Evolutionary conservation across 37 sponge, comb jelly and placozoan species (phyloP).

Genomic region (Crambe crambe): DNA sequence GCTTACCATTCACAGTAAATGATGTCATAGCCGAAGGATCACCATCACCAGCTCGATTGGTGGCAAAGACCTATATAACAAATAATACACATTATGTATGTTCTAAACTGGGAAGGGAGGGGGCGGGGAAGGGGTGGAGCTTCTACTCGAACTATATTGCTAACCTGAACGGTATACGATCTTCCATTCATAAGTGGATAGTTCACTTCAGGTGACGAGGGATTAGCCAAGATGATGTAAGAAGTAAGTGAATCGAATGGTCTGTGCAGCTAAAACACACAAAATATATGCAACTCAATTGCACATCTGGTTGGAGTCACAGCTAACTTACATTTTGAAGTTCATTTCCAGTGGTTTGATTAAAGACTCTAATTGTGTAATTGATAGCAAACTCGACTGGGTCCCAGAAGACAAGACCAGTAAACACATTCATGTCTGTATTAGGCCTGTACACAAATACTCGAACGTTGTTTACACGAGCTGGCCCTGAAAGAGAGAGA

Average conservation of each 20-base stretch:
- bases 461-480: conserved; percentile 29
- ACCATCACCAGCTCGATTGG: conserved; percentile 1
- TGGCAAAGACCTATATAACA: neutral
- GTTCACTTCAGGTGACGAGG: neutral
- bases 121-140: no score
- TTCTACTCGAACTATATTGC: neutral
- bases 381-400: neutral
- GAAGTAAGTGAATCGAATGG: no score
- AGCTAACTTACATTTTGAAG: conserved; percentile 6
- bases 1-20: neutral
- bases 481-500: conserved; percentile 20
- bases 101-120: no score
- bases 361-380: conserved; percentile 4
- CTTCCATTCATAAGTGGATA: neutral
- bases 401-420: conserved; percentile 59
- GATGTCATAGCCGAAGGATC: neutral
- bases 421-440: neutral
- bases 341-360: no score
- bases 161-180: neutral
- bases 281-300: no score
- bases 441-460: conserved; percentile 39
- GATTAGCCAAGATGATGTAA: no score
- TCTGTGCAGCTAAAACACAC: no score
- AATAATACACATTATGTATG: neutral
- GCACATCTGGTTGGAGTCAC: no score